phyloP scores from a whole-genome alignment of 2,888 invertebrate genomes.

The Trichogramma evanescens region DNA sequence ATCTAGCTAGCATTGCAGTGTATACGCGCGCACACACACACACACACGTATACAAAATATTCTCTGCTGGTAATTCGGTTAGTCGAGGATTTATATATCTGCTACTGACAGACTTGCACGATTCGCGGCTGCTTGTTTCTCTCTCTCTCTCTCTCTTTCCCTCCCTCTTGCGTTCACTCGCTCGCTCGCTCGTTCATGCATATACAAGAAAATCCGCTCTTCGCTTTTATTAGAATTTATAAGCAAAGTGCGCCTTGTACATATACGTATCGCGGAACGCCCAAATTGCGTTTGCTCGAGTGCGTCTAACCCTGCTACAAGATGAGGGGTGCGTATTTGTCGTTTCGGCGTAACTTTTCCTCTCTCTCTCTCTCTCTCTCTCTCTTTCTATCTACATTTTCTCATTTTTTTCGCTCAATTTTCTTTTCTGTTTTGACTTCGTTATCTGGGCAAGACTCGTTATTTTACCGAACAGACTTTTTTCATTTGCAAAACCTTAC shows the following conservation, averaged over 20 bases:
- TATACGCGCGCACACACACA: too few species aligned
- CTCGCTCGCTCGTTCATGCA: neutral
- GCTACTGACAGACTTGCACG: constrained; percentile 30
- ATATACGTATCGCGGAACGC: constrained; percentile 35
- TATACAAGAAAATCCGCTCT: too few species aligned
- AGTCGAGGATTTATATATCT: constrained; percentile 45
- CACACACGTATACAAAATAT: constrained; percentile 17
- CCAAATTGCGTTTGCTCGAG: constrained; percentile 33
- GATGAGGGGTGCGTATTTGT: neutral
- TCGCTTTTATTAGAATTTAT: constrained; percentile 45
- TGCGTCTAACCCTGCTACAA: too few species aligned
- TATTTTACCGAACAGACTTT: too few species aligned
- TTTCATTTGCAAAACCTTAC: too few species aligned
- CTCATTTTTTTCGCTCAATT: too few species aligned
- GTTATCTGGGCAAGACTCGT: too few species aligned
- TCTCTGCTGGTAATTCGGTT: constrained; percentile 43
- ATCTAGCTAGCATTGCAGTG: constrained; percentile 24
- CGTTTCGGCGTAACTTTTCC: neutral
- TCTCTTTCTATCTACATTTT: neutral
- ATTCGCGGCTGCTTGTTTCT: constrained; percentile 13
- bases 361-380: neutral
- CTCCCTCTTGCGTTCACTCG: neutral
- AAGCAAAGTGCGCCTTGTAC: constrained; percentile 38
- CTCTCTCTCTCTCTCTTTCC: constrained; percentile 19
- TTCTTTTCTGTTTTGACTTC: too few species aligned